phyloP scores from a whole-genome alignment of 2,797 vertebrate species.

The Gymnocypris eckloni region DNA sequence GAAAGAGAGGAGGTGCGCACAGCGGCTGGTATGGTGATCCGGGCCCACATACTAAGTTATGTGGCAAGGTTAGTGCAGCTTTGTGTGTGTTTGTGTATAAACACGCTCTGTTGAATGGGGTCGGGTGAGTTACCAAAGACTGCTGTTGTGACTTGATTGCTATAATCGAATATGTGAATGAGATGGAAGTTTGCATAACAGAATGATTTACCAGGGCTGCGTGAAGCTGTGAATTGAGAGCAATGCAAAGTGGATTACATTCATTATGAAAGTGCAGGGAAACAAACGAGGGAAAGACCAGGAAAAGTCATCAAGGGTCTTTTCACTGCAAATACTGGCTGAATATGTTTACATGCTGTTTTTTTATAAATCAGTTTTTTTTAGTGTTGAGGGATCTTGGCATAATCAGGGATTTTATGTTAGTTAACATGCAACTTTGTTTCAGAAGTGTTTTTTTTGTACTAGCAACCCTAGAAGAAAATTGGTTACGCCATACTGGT shows the following conservation, averaged over 20 bases:
- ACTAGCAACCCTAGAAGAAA: neutral
- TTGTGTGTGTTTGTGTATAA: constrained; percentile 43
- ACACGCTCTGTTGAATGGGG: constrained; percentile 11
- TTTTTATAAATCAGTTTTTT: neutral
- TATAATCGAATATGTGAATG: constrained; percentile 11
- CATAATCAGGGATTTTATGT: neutral
- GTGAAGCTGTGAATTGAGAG: constrained; percentile 18
- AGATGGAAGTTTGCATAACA: constrained; percentile 1
- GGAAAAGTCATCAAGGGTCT: neutral
- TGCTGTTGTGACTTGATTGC: constrained; percentile 24
- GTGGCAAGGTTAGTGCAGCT: constrained; percentile 88
- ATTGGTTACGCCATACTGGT: neutral
- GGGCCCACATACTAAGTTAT: constrained; percentile 94
- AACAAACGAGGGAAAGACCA: neutral
- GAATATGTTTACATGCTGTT: neutral
- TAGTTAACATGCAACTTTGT: neutral
- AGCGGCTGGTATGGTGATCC: constrained; percentile 87
- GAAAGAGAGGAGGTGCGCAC: constrained; percentile 81
- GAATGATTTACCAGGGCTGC: constrained; percentile 17
- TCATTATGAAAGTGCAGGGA: constrained; percentile 31
- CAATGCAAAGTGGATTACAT: constrained; percentile 8
- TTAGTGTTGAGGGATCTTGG: neutral
- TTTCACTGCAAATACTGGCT: neutral
- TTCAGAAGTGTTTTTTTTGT: neutral
- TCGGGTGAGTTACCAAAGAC: constrained; percentile 14